phyloP scores from a whole-genome alignment of 2,888 invertebrate species.

The Gymnoscelis rufifasciata region DNA sequence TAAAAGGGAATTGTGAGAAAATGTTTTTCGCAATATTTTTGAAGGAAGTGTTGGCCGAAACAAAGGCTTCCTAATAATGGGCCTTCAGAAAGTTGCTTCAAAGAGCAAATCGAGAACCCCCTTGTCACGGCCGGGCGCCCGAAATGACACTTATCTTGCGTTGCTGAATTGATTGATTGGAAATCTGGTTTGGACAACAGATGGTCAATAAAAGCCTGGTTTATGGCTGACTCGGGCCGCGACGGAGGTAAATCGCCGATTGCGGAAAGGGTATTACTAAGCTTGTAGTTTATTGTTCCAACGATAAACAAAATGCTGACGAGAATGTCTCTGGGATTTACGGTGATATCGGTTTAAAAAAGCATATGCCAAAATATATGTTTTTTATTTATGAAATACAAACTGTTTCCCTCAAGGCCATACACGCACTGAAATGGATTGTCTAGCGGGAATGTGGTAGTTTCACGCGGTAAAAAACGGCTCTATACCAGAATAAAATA shows the following conservation, averaged over 20 bases:
- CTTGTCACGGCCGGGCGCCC: constrained; percentile 57
- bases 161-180: constrained; percentile 53
- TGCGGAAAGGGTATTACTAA: constrained; percentile 10
- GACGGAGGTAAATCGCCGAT: constrained; percentile 15
- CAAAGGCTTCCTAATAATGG: constrained; percentile 60
- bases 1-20: constrained; percentile 47
- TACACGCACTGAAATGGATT: no score
- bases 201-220: constrained; percentile 21
- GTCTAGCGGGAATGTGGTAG: no score
- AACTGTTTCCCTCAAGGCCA: no score
- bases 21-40: constrained; percentile 57
- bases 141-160: constrained; percentile 59
- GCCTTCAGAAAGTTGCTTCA: constrained; percentile 50
- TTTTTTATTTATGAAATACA: no score
- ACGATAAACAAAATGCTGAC: constrained; percentile 13
- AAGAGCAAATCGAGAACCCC: constrained; percentile 42
- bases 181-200: constrained; percentile 34
- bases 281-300: constrained; percentile 15
- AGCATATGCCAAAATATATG: no score
- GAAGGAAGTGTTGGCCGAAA: constrained; percentile 52
- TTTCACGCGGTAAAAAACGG: no score
- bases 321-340: constrained; percentile 5
- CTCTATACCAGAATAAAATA: no score
- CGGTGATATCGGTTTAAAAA: neutral
- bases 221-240: constrained; percentile 16